Conservation (phyloP, 2,888 invertebrate genomes). For the Piscicola geometra region DNA sequence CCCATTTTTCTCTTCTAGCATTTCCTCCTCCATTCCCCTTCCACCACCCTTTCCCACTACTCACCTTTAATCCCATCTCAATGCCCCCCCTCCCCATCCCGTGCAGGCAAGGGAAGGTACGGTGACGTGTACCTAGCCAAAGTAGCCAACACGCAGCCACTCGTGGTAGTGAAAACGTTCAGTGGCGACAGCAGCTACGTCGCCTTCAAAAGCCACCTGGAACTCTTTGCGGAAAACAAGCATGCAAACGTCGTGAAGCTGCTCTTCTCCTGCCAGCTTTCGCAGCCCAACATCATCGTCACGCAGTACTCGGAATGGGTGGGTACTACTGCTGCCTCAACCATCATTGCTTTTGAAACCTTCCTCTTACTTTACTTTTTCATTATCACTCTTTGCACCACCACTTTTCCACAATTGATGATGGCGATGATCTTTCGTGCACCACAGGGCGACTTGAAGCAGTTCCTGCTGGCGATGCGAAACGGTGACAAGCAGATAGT, state of each 20-base stretch:
- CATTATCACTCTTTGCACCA: too few species aligned
- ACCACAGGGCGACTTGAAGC: conserved; percentile 29
- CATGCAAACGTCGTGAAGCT: conserved; percentile 68
- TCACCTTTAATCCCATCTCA: too few species aligned
- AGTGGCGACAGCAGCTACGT: background rate
- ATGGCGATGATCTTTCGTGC: too few species aligned
- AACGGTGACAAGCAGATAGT: background rate
- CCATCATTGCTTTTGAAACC: background rate
- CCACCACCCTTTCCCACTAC: too few species aligned
- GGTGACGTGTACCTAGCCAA: conserved; percentile 81
- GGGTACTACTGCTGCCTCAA: background rate
- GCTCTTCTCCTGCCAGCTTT: conserved; percentile 69
- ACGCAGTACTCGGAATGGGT: conserved; percentile 93
- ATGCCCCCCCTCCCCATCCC: background rate
- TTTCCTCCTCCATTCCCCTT: too few species aligned
- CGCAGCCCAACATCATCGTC: conserved; percentile 80
- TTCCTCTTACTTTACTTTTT: too few species aligned
- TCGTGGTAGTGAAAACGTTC: conserved; percentile 7
- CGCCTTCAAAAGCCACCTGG: conserved; percentile 3
- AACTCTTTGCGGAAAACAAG: conserved; percentile 8
- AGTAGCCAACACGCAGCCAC: conserved; percentile 50
- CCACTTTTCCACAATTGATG: too few species aligned
- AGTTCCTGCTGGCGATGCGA: conserved; percentile 28
- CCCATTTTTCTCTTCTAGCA: too few species aligned
- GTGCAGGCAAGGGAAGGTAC: conserved; percentile 77